Evolutionary conservation across 2,797 vertebrate genomes (phyloP).

Genomic region (Tinamus major): DNA sequence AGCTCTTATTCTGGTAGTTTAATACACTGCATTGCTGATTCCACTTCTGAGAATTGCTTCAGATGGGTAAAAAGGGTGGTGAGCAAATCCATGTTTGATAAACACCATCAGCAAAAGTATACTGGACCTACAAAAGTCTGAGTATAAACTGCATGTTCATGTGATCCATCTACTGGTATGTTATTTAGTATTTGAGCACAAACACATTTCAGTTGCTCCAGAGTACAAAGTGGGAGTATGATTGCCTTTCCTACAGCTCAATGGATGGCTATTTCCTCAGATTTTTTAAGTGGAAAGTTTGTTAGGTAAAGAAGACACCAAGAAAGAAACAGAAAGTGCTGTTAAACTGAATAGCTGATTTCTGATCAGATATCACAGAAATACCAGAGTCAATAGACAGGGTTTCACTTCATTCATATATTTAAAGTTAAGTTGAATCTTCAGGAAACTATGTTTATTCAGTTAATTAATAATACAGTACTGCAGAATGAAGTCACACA

Average conservation of each 20-base stretch:
- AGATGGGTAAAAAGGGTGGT: neutral
- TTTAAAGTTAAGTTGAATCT: neutral
- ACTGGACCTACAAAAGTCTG: neutral
- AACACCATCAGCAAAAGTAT: rapidly evolving
- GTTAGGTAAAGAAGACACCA: neutral
- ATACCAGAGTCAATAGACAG: neutral
- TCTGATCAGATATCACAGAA: neutral
- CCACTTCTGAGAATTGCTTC: neutral
- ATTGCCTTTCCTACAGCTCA: neutral
- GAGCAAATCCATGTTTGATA: neutral
- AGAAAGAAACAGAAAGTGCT: neutral
- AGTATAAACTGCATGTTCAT: neutral
- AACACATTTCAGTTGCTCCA: neutral
- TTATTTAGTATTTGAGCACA: neutral
- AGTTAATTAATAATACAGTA: neutral
- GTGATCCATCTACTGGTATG: neutral
- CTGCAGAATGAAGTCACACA: neutral
- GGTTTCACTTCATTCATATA: neutral
- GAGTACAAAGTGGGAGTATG: neutral
- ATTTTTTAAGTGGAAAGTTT: neutral
- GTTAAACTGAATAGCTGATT: neutral
- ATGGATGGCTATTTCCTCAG: neutral
- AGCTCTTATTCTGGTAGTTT: neutral
- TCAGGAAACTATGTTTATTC: neutral
- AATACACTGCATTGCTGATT: neutral